phyloP scores from a whole-genome alignment of 2,888 invertebrate genomes.

The Cabera pusaria region DNA sequence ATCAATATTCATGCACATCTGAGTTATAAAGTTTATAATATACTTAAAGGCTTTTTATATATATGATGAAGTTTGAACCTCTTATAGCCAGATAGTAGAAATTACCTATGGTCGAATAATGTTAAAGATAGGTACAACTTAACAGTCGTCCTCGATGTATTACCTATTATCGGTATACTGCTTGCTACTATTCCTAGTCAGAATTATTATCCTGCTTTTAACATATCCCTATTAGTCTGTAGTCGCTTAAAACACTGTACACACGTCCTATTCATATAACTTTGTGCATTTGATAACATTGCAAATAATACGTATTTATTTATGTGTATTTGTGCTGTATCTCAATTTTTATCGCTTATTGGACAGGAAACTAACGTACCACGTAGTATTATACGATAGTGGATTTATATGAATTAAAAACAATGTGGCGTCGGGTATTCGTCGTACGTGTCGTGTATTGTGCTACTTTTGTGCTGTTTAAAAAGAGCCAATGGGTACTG shows the following conservation, averaged over 20 bases:
- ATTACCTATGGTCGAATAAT: no score
- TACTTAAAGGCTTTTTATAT: no score
- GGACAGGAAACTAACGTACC: constrained; percentile 70
- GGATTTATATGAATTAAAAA: constrained; percentile 59
- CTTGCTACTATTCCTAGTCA: no score
- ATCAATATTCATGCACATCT: no score
- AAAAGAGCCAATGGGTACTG: constrained; percentile 48
- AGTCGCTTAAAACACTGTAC: constrained; percentile 24
- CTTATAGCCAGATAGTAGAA: no score
- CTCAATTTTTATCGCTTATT: constrained; percentile 48
- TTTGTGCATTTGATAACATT: constrained; percentile 42
- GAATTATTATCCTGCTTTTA: constrained; percentile 17
- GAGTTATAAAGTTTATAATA: no score
- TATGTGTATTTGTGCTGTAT: constrained; percentile 36
- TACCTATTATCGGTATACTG: no score
- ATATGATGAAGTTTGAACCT: no score
- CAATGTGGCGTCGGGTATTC: constrained; percentile 46
- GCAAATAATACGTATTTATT: constrained; percentile 39
- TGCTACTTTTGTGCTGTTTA: constrained; percentile 21
- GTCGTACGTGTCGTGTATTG: constrained; percentile 47
- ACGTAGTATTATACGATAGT: constrained; percentile 63
- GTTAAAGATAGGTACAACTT: no score
- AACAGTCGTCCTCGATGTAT: no score
- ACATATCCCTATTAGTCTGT: constrained; percentile 19
- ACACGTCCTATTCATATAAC: constrained; percentile 25